Percentiles rank a stretch among this genome's conserved stretches.
Conservation (phyloP, 2,797 vertebrate species). For the Artibeus lituratus region DNA sequence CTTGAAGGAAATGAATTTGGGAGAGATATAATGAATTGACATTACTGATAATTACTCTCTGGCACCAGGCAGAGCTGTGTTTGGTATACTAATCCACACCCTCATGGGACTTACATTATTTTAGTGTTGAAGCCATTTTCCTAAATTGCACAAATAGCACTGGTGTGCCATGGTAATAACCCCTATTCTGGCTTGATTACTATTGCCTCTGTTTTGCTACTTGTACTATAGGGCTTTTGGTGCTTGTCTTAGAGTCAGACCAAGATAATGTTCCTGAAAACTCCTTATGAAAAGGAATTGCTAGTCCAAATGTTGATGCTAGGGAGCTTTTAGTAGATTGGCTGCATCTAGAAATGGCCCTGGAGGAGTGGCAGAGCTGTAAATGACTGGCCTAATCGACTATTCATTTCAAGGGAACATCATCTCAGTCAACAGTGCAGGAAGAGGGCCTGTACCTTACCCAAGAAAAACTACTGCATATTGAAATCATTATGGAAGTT, state of each 20-base stretch:
- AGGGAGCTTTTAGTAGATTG: constrained; percentile 60
- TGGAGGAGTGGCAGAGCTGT: constrained; percentile 15
- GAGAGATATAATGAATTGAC: neutral
- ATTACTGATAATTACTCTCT: neutral
- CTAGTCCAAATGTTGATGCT: constrained; percentile 21
- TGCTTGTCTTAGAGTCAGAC: neutral
- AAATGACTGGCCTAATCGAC: neutral
- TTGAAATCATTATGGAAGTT: neutral
- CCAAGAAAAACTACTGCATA: neutral
- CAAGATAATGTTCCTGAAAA: neutral
- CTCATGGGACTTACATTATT: neutral
- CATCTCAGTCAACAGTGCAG: neutral
- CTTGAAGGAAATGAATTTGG: constrained; percentile 8
- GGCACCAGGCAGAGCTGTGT: neutral
- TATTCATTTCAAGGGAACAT: constrained; percentile 2
- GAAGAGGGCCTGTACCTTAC: neutral
- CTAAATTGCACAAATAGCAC: neutral
- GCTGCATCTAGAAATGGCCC: constrained; percentile 5
- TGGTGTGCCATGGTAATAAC: neutral
- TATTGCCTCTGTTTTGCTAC: neutral
- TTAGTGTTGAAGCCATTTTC: neutral
- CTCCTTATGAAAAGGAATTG: neutral
- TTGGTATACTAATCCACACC: neutral
- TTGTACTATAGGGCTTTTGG: neutral
- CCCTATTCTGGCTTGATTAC: neutral